phyloP scores from a whole-genome alignment of 2,797 vertebrate species.

The Chloroceryle amazona region DNA sequence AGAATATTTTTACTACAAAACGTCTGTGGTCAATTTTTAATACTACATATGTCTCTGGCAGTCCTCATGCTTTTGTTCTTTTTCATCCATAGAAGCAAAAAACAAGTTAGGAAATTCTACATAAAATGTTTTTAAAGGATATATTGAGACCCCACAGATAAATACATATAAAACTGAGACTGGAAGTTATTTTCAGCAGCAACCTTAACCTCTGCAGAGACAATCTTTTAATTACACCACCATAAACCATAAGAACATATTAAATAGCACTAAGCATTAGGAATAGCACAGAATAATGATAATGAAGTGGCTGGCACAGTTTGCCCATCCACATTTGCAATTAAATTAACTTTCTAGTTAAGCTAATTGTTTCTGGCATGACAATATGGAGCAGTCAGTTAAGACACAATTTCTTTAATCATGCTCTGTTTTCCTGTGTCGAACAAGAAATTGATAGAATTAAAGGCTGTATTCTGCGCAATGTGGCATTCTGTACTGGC shows the following conservation, averaged over 20 bases:
- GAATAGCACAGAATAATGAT: conserved; percentile 72
- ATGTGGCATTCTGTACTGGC: conserved; percentile 51
- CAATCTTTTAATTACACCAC: conserved; percentile 53
- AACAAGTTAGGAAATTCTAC: not conserved
- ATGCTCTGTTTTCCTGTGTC: conserved; percentile 59
- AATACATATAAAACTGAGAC: not conserved
- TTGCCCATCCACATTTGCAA: conserved; percentile 76
- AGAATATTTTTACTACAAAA: not conserved
- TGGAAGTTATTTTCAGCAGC: conserved; percentile 46
- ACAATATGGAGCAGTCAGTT: conserved; percentile 75
- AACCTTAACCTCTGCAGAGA: conserved; percentile 33
- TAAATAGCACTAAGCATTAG: conserved; percentile 67
- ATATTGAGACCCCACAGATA: not conserved
- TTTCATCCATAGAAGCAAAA: not conserved
- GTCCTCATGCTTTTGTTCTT: conserved; percentile 23
- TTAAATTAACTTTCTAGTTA: conserved; percentile 78
- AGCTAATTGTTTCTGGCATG: conserved; percentile 77
- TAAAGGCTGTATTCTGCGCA: conserved; percentile 54
- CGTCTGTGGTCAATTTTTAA: conserved; percentile 16
- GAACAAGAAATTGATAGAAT: conserved; percentile 69
- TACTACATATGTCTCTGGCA: not conserved
- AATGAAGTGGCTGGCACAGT: conserved; percentile 73
- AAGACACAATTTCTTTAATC: conserved; percentile 75
- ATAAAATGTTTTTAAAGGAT: not conserved
- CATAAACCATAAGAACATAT: conserved; percentile 56